Percentiles rank a stretch among this genome's conserved stretches.
Conservation (phyloP, 2,797 vertebrate genomes). For the Tamandua tetradactyla region DNA sequence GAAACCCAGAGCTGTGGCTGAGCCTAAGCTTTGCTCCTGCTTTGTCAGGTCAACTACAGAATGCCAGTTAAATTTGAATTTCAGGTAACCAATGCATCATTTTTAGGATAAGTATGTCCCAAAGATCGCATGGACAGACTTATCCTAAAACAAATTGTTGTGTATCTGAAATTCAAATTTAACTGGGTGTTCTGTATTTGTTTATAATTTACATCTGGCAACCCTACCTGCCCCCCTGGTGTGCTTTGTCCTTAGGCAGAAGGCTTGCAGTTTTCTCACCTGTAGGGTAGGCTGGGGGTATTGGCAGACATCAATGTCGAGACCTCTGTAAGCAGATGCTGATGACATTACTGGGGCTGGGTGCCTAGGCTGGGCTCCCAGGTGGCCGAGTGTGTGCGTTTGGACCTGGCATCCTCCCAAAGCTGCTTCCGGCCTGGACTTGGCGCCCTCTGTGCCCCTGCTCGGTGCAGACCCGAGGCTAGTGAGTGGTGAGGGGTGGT, state of each 20-base stretch:
- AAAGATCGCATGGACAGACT: neutral
- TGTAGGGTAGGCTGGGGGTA: neutral
- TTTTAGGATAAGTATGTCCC: neutral
- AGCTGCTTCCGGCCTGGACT: neutral
- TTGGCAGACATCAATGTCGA: rapidly evolving
- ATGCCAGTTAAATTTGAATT: neutral
- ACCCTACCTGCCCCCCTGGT: neutral
- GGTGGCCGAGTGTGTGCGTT: no score
- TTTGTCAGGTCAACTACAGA: neutral
- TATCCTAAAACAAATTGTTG: neutral
- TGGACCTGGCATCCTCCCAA: neutral
- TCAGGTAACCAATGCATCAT: neutral
- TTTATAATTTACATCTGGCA: neutral
- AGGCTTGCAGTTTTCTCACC: neutral
- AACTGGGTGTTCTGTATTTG: neutral
- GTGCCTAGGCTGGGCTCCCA: neutral
- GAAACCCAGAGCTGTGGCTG: neutral
- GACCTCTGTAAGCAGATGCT: neutral
- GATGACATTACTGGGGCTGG: neutral
- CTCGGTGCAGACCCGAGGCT: neutral
- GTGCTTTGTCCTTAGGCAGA: neutral
- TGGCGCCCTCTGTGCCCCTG: neutral
- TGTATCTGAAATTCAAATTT: neutral
- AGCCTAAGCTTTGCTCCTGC: neutral
- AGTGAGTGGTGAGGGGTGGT: neutral